A percentile compares a stretch with the other conserved stretches of the same genome.
Evolutionary conservation across 2,797 vertebrate genomes (phyloP).

Genomic region (Cottoperca gobio): DNA sequence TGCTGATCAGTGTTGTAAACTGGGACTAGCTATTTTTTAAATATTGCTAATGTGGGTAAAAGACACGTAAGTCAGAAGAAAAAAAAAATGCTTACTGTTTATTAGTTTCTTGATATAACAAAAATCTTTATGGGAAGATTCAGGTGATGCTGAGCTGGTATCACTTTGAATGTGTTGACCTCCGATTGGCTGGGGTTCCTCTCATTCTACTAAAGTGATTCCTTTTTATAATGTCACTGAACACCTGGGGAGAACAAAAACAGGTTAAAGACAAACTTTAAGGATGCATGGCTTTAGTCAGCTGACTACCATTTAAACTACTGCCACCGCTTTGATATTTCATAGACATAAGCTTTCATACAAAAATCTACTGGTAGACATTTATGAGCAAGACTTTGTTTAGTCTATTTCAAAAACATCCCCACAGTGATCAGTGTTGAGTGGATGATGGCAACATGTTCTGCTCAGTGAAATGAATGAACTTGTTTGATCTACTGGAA

Average conservation of each 20-base stretch:
- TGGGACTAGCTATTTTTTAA: constrained; percentile 16
- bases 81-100: constrained; percentile 11
- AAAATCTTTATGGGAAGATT: no score
- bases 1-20: constrained; percentile 52
- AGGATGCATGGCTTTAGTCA: background rate
- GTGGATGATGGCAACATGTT: constrained; percentile 49
- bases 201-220: background rate
- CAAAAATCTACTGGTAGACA: background rate
- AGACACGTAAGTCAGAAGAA: background rate
- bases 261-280: background rate
- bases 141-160: constrained; percentile 8
- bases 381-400: background rate
- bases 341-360: background rate
- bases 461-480: constrained; percentile 57
- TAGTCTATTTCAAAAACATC: background rate
- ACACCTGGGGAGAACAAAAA: constrained; percentile 13
- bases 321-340: background rate
- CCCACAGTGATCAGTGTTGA: constrained; percentile 33
- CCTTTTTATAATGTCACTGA: constrained; percentile 2
- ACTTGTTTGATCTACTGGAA: constrained; percentile 61
- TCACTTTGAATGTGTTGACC: background rate
- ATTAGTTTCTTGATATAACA: constrained; percentile 19
- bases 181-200: constrained; percentile 9
- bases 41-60: constrained; percentile 29
- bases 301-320: background rate